phyloP scores from a whole-genome alignment of 2,888 invertebrate genomes.

The Watsonalla cultraria region DNA sequence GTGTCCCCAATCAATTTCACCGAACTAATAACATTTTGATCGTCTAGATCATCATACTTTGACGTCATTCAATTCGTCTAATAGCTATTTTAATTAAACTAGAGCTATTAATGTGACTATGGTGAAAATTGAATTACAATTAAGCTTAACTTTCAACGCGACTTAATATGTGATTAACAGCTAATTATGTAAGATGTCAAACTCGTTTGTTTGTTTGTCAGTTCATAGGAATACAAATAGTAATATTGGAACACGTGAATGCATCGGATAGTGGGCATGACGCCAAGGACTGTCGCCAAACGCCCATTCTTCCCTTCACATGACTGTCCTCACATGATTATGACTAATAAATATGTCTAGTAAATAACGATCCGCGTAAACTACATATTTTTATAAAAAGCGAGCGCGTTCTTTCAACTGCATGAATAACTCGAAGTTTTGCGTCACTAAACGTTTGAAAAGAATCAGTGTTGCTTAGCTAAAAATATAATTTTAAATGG shows the following conservation, averaged over 20 bases:
- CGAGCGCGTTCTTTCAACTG: not conserved
- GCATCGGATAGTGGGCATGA: conserved; percentile 33
- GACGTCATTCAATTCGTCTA: not conserved
- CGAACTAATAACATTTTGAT: conserved; percentile 1
- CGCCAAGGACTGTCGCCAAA: conserved; percentile 42
- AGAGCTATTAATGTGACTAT: not conserved
- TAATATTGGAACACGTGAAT: conserved; percentile 16
- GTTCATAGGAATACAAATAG: not conserved
- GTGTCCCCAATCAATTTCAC: not conserved
- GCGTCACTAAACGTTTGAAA: too few species aligned
- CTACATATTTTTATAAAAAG: not conserved
- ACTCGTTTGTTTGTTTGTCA: not conserved
- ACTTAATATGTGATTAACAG: not conserved
- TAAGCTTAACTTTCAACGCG: conserved; percentile 13
- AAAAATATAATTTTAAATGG: too few species aligned
- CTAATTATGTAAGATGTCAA: not conserved
- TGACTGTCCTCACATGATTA: conserved; percentile 36
- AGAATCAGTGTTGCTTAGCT: too few species aligned
- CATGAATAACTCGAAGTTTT: not conserved
- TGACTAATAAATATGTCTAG: conserved; percentile 11
- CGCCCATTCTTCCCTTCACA: conserved; percentile 30
- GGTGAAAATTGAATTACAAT: not conserved
- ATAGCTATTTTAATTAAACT: not conserved
- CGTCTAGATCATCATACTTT: not conserved
- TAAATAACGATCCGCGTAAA: not conserved